These are phyloP conservation scores for Astreopora myriophthalma DNA, from an alignment of 64 coral and sea anemone species.

Conservation along the genomic window DNA sequence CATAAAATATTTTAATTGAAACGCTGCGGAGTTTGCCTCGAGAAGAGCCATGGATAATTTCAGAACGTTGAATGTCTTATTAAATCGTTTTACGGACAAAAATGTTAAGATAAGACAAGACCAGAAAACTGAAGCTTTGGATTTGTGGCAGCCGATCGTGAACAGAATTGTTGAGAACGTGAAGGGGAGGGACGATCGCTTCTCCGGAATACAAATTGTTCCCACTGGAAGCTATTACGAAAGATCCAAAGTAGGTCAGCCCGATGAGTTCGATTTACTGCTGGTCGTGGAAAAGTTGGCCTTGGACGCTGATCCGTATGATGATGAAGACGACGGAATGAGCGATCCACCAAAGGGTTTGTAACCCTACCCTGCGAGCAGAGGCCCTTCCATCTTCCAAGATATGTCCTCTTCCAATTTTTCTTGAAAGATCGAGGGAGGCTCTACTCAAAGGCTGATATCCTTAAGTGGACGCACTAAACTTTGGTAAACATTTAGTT, in stretches of 20 bases:
- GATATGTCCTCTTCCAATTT: too few species aligned
- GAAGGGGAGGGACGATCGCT: not conserved
- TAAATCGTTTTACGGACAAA: not conserved
- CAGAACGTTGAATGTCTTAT: not conserved
- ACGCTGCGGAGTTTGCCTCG: too few species aligned
- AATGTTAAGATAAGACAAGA: not conserved
- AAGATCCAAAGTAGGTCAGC: constrained; percentile 49
- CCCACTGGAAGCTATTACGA: constrained; percentile 67
- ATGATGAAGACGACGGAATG: constrained; percentile 34
- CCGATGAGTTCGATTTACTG: constrained; percentile 79
- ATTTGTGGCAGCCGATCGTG: constrained; percentile 28
- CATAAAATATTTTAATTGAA: too few species aligned
- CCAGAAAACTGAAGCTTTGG: not conserved
- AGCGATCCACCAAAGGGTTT: constrained; percentile 49
- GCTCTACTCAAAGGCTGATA: too few species aligned
- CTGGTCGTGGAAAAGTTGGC: constrained; percentile 26
- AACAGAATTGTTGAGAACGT: constrained; percentile 5
- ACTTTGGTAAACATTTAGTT: too few species aligned
- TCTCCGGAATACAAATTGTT: not conserved
- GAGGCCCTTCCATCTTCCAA: too few species aligned
- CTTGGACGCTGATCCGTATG: constrained; percentile 57
- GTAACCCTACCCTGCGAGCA: too few species aligned
- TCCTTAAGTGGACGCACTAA: too few species aligned
- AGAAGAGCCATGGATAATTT: too few species aligned
- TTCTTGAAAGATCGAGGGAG: too few species aligned